These are phyloP conservation scores for Ptyas mucosa DNA, from an alignment of 2,113 vertebrate species.

Conservation along the genomic window DNA sequence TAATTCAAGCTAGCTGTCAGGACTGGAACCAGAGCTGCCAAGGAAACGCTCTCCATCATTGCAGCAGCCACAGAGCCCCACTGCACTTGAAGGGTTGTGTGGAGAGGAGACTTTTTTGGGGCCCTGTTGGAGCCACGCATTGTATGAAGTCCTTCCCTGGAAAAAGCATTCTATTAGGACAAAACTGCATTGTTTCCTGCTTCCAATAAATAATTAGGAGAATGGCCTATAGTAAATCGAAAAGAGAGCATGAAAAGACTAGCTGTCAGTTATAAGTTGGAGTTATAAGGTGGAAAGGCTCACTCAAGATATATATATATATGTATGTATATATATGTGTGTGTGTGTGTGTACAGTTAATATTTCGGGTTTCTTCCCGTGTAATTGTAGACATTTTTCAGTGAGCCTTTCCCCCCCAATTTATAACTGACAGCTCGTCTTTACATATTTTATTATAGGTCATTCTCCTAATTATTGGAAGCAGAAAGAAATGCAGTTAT, in stretches of 20 bases:
- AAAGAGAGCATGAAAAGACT: slow-evolving; percentile 4
- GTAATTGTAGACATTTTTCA: no score
- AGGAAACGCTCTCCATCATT: not conserved
- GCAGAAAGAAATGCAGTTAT: no score
- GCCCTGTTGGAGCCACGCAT: not conserved
- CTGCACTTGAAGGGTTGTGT: not conserved
- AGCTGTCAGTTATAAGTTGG: slow-evolving; percentile 8
- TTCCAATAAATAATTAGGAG: slow-evolving; percentile 12
- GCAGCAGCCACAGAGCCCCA: not conserved
- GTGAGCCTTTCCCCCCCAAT: no score
- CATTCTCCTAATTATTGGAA: no score
- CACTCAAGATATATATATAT: not conserved
- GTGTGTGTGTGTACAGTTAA: no score
- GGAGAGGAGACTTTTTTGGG: not conserved
- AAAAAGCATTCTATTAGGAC: not conserved
- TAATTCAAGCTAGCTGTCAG: not conserved
- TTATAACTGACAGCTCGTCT: no score
- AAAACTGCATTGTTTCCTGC: not conserved
- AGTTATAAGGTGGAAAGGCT: not conserved
- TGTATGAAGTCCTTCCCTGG: no score
- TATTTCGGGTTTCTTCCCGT: no score
- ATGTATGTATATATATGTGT: no score
- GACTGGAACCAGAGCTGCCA: not conserved
- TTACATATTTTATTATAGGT: no score
- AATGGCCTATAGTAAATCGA: not conserved